Evolutionary conservation across 2,888 invertebrate species (phyloP).

Genomic region (Nycteola revayana): DNA sequence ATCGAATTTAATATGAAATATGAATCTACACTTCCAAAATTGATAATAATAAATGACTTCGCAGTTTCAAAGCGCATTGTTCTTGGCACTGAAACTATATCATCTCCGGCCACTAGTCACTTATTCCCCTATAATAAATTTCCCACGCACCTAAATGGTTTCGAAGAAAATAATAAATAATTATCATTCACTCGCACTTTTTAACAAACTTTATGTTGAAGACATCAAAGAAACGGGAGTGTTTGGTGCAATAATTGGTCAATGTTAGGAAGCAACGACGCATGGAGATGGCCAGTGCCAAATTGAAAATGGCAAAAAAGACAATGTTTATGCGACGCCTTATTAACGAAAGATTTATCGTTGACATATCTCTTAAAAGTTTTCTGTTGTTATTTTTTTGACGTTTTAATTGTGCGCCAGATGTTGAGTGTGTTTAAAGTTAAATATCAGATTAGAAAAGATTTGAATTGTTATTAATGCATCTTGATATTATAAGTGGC

Average conservation of each 20-base stretch:
- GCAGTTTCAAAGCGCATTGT: conserved; percentile 24
- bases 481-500: no score
- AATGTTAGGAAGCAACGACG: conserved; percentile 50
- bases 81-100: conserved; percentile 29
- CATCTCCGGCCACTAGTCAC: conserved; percentile 28
- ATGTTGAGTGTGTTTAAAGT: conserved; percentile 12
- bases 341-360: conserved; percentile 69
- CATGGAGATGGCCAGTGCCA: conserved; percentile 53
- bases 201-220: conserved; percentile 45
- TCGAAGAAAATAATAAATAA: conserved; percentile 41
- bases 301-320: conserved; percentile 57
- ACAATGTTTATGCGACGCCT: conserved; percentile 65
- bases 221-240: conserved; percentile 54
- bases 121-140: conserved; percentile 29
- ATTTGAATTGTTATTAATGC: no score
- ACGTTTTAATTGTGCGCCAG: conserved; percentile 26
- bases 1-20: no score
- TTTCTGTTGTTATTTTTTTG: conserved; percentile 39
- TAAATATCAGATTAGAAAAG: no score
- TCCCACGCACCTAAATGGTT: conserved; percentile 29
- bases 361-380: conserved; percentile 48
- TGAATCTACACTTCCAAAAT: no score
- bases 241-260: conserved; percentile 54
- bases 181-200: conserved; percentile 38
- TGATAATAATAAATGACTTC: no score